Conservation (phyloP, 2,797 vertebrate species). For the Sus cebifrons region DNA sequence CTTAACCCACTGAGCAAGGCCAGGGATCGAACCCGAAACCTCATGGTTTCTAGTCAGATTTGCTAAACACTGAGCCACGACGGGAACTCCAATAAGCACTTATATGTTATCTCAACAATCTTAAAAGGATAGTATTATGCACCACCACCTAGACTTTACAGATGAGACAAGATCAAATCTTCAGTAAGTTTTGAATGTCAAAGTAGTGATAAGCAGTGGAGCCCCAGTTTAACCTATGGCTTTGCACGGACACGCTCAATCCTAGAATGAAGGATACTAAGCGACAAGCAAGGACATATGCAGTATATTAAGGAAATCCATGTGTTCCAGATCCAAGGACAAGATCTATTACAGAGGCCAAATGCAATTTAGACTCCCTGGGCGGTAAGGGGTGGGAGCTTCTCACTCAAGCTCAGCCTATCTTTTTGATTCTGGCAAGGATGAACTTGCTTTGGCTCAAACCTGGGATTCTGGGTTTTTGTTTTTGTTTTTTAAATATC, state of each 20-base stretch:
- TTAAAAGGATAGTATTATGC: background rate
- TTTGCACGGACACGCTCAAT: conserved; percentile 39
- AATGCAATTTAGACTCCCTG: background rate
- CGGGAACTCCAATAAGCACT: background rate
- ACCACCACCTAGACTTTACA: conserved; percentile 25
- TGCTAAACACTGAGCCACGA: too few species aligned
- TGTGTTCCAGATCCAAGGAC: conserved; percentile 38
- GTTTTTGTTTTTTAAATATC: background rate
- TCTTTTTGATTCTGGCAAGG: conserved; percentile 39
- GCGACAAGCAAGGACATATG: conserved; percentile 31
- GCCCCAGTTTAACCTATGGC: conserved; percentile 44
- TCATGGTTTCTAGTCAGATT: too few species aligned
- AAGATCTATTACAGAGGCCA: background rate
- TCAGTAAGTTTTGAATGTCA: conserved; percentile 49
- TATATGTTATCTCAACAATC: conserved; percentile 11
- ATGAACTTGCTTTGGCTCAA: conserved; percentile 35
- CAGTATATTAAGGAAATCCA: conserved; percentile 45
- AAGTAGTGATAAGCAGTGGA: conserved; percentile 4
- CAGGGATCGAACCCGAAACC: too few species aligned
- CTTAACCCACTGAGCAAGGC: too few species aligned
- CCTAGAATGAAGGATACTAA: conserved; percentile 5
- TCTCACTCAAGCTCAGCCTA: conserved; percentile 22
- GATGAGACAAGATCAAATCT: conserved; percentile 26
- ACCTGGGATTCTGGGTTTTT: background rate
- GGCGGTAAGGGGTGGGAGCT: background rate